A percentile compares a stretch with the other conserved stretches of the same genome.
Evolutionary conservation across 1,140 invertebrate species (phyloP).

Genomic region (Drosophila nebulosa): DNA sequence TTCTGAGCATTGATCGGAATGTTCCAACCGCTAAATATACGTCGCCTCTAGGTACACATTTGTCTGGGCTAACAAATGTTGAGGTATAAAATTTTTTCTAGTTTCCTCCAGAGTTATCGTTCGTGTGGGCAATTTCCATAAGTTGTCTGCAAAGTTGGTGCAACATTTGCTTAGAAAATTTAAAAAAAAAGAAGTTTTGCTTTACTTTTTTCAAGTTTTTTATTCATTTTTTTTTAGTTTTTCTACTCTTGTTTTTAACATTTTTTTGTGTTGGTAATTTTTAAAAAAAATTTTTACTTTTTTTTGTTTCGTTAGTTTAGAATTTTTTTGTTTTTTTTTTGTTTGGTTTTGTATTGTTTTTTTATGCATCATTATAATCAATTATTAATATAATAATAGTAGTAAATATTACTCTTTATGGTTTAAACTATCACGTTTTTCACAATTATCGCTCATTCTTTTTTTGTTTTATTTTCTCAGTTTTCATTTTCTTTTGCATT

Average conservation of each 20-base stretch:
- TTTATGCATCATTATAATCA: constrained; percentile 67
- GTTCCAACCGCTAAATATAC: no score
- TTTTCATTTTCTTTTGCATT: constrained; percentile 42
- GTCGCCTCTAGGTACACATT: no score
- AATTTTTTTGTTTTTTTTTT: constrained; percentile 45
- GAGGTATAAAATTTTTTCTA: no score
- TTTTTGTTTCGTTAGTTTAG: constrained; percentile 76
- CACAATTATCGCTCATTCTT: constrained; percentile 67
- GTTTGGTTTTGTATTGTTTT: constrained; percentile 43
- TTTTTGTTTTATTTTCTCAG: constrained; percentile 40
- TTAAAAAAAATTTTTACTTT: constrained; percentile 68
- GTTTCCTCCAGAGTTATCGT: no score
- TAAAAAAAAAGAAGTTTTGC: neutral
- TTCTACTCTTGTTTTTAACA: constrained; percentile 79
- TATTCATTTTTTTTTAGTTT: constrained; percentile 79
- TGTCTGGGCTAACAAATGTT: no score
- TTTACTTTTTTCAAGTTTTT: constrained; percentile 63
- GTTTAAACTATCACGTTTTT: constrained; percentile 79
- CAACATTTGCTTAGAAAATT: no score
- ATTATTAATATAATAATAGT: constrained; percentile 79
- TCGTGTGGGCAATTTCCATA: no score
- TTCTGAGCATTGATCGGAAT: no score
- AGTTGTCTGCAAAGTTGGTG: no score
- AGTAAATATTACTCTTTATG: constrained; percentile 79
- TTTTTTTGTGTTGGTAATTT: constrained; percentile 69